These are phyloP conservation scores for Caenorhabditis auriculariae DNA, from an alignment of 2,888 invertebrate genomes.

Conservation along the genomic window DNA sequence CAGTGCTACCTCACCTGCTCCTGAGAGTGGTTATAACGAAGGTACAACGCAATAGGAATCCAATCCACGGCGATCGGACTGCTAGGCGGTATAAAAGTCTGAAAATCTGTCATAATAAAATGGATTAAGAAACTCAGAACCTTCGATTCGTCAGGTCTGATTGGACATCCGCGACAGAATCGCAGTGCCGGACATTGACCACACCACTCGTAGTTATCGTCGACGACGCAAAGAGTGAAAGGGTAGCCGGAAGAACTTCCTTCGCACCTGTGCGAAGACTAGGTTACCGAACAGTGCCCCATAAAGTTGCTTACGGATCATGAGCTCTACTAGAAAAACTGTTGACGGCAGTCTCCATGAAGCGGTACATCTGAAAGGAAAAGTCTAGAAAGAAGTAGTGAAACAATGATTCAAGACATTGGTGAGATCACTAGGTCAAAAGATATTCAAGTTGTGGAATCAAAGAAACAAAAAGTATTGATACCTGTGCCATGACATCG, in stretches of 20 bases:
- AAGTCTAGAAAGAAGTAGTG: not conserved
- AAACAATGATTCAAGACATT: too few relatives aligned
- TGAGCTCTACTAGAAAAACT: constrained; percentile 45
- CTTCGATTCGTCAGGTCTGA: constrained; percentile 64
- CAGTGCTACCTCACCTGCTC: constrained; percentile 71
- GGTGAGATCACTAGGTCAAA: too few relatives aligned
- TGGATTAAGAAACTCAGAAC: too few relatives aligned
- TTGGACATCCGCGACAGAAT: constrained; percentile 82
- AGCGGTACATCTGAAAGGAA: constrained; percentile 29
- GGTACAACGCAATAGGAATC: constrained; percentile 89
- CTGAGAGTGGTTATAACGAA: constrained; percentile 80
- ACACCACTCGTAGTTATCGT: constrained; percentile 71
- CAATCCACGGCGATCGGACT: constrained; percentile 80
- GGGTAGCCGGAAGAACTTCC: constrained; percentile 88
- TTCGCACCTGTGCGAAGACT: constrained; percentile 76
- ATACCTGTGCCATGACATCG: constrained; percentile 59
- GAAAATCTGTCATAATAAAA: not conserved
- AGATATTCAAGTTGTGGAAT: too few relatives aligned
- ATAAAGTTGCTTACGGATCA: constrained; percentile 44
- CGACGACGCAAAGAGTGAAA: constrained; percentile 81
- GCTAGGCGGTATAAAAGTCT: constrained; percentile 22
- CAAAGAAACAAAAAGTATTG: too few relatives aligned
- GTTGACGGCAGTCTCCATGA: constrained; percentile 34
- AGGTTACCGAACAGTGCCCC: too few relatives aligned
- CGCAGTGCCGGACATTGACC: constrained; percentile 60